These are phyloP conservation scores for Anser brachyrhynchus DNA, from an alignment of 2,113 vertebrate genomes.

Conservation along the genomic window DNA sequence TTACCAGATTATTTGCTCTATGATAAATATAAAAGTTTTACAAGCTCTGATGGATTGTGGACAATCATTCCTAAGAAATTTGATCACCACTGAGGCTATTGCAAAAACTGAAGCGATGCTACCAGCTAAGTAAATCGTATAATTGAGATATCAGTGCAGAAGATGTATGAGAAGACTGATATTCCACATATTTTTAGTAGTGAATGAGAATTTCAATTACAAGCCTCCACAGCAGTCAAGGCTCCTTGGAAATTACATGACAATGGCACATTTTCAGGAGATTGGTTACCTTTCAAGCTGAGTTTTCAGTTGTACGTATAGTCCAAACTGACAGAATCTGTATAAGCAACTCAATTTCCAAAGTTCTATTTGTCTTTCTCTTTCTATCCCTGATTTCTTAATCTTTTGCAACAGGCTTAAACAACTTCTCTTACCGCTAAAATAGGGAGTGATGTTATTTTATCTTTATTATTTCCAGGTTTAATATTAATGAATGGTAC, in stretches of 20 bases:
- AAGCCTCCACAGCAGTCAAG: not conserved
- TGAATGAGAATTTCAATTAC: not conserved
- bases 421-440: not conserved
- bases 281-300: not conserved
- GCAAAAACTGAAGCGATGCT: constrained; percentile 66
- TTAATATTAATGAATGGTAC: not conserved
- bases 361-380: not conserved
- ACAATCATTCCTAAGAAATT: constrained; percentile 72
- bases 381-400: not conserved
- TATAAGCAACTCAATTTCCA: not conserved
- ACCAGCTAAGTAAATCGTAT: not conserved
- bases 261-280: not conserved
- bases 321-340: not conserved
- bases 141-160: not conserved
- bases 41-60: constrained; percentile 51
- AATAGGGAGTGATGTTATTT: not conserved
- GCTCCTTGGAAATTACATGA: not conserved
- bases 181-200: not conserved
- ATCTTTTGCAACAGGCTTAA: not conserved
- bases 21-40: constrained; percentile 67
- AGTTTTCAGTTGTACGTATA: not conserved
- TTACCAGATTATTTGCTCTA: constrained; percentile 65
- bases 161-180: not conserved
- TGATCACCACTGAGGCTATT: constrained; percentile 66
- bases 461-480: not conserved